Evolutionary conservation across 2,113 vertebrate species (phyloP), one percentile per base, ranked within the genome.

Genomic region (Picathartes gymnocephalus): DNA sequence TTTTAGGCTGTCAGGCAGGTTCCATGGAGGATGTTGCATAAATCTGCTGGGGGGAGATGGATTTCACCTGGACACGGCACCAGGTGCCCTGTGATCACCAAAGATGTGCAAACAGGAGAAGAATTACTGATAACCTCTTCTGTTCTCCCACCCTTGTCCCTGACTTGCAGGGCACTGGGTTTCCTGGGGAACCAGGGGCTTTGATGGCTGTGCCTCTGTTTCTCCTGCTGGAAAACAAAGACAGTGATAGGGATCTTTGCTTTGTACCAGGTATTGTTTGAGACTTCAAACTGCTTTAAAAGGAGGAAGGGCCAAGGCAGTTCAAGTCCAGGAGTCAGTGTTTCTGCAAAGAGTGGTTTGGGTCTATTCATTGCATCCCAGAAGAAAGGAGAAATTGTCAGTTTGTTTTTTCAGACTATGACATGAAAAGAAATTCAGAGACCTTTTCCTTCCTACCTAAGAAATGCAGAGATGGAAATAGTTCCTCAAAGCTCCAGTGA

Each of bases 221-320:
- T 57, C 70, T 92, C 6, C 44, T 53, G 42, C 76, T 83, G 80
- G 30, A 83, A 86, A 78, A 57, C 54, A 69, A 81, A 68, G 72
- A 4, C 6, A 13, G n/a, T 15, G 53, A 71, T 88, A 71, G 0
- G 0, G 7, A 72, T 86, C 61, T 85, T 79, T 62, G 37, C 37
- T 73, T 60, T 69, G 28, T 53, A 21, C 31, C 44, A 33, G 31
- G 89, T 37, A 54, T 90, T 90, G 88, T 85, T 81, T 72, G 60
- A 35, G 58, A 37, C 47, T 56, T 62, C 50, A 22, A 39, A 27
- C 53, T 65, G 33, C 42, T 70, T 76, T 82, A 40, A 79, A 87
- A 88, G 61, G 82, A 94, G 81, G 65, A 94, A 93, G 53, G 70
- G 27, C 89, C 64, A 21, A 48, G 40, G 11, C n/a, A 3, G 39